phyloP scores from a whole-genome alignment of 2,113 vertebrate species.

The Sialia sialis region DNA sequence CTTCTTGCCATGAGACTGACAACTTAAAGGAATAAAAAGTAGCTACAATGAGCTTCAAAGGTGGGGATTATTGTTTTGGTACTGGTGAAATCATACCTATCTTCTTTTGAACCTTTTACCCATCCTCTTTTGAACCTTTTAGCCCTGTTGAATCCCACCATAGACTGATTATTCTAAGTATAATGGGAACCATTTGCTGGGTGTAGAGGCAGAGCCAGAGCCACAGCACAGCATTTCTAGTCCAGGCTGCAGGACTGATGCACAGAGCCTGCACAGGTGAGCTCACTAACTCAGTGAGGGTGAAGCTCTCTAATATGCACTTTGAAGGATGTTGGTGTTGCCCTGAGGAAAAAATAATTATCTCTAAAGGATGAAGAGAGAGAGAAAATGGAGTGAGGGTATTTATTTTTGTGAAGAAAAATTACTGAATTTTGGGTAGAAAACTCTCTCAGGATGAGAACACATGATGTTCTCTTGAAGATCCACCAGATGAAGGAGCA shows the following conservation, averaged over 20 bases:
- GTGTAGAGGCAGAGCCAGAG: not conserved
- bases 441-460: not conserved
- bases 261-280: not conserved
- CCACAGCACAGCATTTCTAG: not conserved
- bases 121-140: not conserved
- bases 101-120: not conserved
- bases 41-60: not conserved
- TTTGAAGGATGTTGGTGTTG: not conserved
- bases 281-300: not conserved
- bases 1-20: not conserved
- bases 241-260: not conserved
- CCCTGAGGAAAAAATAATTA: not conserved
- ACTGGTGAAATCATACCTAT: not conserved
- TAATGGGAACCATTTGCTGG: not conserved
- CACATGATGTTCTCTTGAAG: not conserved
- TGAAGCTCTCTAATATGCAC: not conserved
- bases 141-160: not conserved
- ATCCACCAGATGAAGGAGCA: accelerated
- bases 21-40: not conserved
- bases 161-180: not conserved
- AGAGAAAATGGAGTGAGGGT: accelerated
- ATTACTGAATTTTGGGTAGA: not conserved
- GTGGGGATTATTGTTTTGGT: not conserved
- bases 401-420: not conserved
- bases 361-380: not conserved